phyloP scores from a whole-genome alignment of 2,888 invertebrate genomes.

The Drosophila aldrichi region DNA sequence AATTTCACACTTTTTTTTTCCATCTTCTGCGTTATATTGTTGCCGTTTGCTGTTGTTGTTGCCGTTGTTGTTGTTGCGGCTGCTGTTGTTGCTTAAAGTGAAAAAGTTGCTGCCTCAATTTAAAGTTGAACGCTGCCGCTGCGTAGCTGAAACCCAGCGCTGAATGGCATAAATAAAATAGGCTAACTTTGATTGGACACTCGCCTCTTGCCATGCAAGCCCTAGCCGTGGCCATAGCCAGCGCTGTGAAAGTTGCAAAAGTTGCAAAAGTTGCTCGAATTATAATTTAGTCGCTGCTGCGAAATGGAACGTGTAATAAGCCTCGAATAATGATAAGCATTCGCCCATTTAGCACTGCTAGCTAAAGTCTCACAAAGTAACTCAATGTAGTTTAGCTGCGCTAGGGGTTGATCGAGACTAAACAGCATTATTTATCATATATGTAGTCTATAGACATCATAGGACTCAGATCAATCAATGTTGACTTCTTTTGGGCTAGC shows the following conservation, averaged over 20 bases:
- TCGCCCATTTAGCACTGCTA: neutral
- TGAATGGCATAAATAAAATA: conserved; percentile 37
- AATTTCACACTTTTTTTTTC: conserved; percentile 73
- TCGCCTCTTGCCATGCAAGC: neutral
- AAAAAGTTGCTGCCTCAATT: conserved; percentile 73
- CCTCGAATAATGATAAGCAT: conserved; percentile 26
- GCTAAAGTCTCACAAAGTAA: neutral
- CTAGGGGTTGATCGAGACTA: neutral
- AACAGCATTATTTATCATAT: neutral
- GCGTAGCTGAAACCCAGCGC: conserved; percentile 25
- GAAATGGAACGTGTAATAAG: conserved; percentile 56
- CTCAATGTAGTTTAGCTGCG: neutral
- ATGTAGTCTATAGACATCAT: neutral
- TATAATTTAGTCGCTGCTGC: conserved; percentile 49
- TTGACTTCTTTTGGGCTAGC: neutral
- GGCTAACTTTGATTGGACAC: conserved; percentile 57
- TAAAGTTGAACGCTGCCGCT: conserved; percentile 44
- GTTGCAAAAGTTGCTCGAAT: conserved; percentile 46
- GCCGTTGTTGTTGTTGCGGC: conserved; percentile 17
- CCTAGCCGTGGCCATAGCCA: neutral
- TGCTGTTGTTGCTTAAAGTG: conserved; percentile 58
- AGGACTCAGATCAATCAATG: neutral
- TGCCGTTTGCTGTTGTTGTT: conserved; percentile 21
- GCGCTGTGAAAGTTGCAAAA: conserved; percentile 17
- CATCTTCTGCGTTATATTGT: conserved; percentile 11